Percentiles rank a stretch among this genome's conserved stretches.
Conservation (phyloP, 1,140 invertebrate species). For the Aplysia californica region DNA sequence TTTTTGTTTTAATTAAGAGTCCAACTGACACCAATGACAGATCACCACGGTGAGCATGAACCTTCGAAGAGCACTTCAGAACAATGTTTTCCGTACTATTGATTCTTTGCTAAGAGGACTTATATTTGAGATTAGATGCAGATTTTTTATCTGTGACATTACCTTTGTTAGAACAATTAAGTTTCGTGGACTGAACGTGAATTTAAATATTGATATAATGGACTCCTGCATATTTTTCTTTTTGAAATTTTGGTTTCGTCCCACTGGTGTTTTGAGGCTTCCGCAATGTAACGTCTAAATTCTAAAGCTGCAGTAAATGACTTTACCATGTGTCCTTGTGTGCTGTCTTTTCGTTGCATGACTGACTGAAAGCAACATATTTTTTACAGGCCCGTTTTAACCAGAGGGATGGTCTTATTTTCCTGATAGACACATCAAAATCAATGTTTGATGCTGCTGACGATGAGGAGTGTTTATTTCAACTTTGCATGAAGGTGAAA, state of each 20-base stretch:
- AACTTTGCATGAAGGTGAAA: conserved; percentile 63
- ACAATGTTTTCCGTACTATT: too few relatives aligned
- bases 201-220: too few relatives aligned
- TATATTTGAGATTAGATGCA: too few relatives aligned
- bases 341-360: background rate
- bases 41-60: too few relatives aligned
- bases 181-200: too few relatives aligned
- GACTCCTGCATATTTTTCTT: background rate
- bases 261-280: background rate
- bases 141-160: too few relatives aligned
- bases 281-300: background rate
- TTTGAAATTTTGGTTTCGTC: background rate
- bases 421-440: conserved; percentile 68
- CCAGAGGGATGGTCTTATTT: conserved; percentile 66
- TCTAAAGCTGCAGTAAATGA: background rate
- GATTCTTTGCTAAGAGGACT: too few relatives aligned
- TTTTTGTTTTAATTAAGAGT: too few relatives aligned
- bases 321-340: background rate
- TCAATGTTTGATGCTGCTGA: conserved; percentile 66
- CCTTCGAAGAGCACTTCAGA: too few relatives aligned
- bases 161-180: too few relatives aligned
- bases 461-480: conserved; percentile 62
- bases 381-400: conserved; percentile 21
- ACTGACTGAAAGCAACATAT: background rate
- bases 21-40: too few relatives aligned